Conservation (phyloP, 2,888 invertebrate species). For the Argyra leucocephala region DNA sequence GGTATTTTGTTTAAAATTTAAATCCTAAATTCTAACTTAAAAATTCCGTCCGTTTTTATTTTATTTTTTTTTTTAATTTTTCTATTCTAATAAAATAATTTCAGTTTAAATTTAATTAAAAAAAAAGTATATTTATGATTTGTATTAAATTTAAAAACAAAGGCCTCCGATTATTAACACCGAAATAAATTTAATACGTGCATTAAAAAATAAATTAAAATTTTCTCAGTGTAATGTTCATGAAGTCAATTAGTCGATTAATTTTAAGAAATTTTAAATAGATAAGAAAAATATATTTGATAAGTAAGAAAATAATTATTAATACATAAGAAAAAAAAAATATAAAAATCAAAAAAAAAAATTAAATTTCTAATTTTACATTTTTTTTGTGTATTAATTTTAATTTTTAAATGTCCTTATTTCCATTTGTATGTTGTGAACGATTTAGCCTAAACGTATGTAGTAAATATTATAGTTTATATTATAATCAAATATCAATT, state of each 20-base stretch:
- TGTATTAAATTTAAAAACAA: neutral
- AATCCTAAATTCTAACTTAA: neutral
- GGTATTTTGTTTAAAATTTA: too few relatives aligned
- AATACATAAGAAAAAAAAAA: too few relatives aligned
- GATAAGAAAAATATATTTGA: too few relatives aligned
- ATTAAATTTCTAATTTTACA: too few relatives aligned
- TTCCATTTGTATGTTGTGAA: neutral
- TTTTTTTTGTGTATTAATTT: too few relatives aligned
- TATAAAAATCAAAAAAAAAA: too few relatives aligned
- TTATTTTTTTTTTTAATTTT: neutral
- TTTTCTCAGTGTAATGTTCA: neutral
- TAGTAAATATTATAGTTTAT: too few relatives aligned
- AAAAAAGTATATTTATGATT: too few relatives aligned
- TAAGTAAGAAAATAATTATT: too few relatives aligned
- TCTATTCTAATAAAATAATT: neutral
- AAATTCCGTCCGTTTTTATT: neutral
- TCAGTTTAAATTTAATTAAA: neutral
- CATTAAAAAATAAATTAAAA: neutral
- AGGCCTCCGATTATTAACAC: neutral
- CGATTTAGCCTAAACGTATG: neutral
- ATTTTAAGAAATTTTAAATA: neutral
- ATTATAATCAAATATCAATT: too few relatives aligned
- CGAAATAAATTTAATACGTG: neutral
- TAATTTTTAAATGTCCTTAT: neutral
- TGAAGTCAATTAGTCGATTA: neutral